Percentiles rank a stretch among this genome's conserved stretches.
Conservation (phyloP, 2,113 vertebrate genomes). For the Varanus salvator region DNA sequence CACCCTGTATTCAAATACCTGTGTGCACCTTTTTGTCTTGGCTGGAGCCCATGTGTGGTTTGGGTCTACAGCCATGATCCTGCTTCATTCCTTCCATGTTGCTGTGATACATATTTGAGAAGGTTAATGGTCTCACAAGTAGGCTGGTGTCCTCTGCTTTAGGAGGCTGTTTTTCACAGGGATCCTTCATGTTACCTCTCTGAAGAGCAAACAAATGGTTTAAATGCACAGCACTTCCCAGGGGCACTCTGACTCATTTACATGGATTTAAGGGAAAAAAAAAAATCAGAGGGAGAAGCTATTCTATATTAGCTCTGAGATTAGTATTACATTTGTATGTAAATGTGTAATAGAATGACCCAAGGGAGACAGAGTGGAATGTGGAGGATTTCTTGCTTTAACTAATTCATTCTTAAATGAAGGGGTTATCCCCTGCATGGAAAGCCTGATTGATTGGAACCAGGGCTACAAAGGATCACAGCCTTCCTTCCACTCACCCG, state of each 20-base stretch:
- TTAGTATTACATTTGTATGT: constrained; percentile 11
- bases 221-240: background rate
- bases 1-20: too few species aligned
- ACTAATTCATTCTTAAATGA: background rate
- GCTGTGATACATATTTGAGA: background rate
- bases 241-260: background rate
- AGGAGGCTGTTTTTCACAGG: background rate
- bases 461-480: background rate
- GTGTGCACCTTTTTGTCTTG: background rate
- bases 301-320: constrained; percentile 7
- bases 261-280: background rate
- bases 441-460: background rate
- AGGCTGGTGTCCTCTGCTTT: background rate
- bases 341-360: constrained; percentile 5
- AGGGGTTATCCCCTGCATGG: background rate
- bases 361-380: background rate
- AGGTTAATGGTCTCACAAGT: accelerated
- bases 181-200: accelerated
- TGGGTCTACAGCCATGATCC: background rate
- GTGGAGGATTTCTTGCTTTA: background rate
- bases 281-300: background rate
- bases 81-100: background rate
- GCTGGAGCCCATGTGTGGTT: background rate
- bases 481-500: background rate
- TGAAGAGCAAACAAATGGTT: background rate